Conservation (phyloP, 2,888 invertebrate genomes). For the Brachyopa scutellaris region DNA sequence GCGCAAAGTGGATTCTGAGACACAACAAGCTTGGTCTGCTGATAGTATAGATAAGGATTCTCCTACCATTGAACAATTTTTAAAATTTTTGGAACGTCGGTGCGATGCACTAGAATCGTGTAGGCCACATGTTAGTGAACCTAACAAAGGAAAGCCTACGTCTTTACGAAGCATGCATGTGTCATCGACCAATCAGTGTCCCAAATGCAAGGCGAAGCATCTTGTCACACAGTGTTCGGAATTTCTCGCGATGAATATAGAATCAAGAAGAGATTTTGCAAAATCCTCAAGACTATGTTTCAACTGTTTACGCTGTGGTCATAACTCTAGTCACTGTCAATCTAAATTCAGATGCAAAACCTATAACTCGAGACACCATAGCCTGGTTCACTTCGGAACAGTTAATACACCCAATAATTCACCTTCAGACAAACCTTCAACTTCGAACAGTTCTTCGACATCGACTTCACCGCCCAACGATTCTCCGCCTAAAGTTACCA, state of each 20-base stretch:
- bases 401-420: too few species aligned
- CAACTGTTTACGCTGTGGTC: conserved; percentile 15
- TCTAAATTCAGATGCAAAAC: conserved; percentile 15
- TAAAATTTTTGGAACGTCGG: conserved; percentile 37
- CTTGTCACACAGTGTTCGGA: neutral
- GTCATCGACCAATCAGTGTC: neutral
- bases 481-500: neutral
- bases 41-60: conserved; percentile 7
- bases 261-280: conserved; percentile 6
- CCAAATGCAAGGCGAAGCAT: conserved; percentile 5
- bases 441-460: neutral
- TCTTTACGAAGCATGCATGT: conserved; percentile 18
- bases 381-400: conserved; percentile 11
- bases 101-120: conserved; percentile 46
- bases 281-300: conserved; percentile 18
- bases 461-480: neutral
- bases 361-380: conserved; percentile 28
- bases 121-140: neutral
- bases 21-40: conserved; percentile 29
- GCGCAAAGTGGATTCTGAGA: conserved; percentile 26
- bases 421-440: neutral
- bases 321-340: neutral
- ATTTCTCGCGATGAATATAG: conserved; percentile 5
- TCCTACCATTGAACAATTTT: conserved; percentile 25
- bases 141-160: neutral